A percentile compares a stretch with the other conserved stretches of the same genome.
phyloP scores from a whole-genome alignment of 2,113 vertebrate species.

The Azemiops feae region DNA sequence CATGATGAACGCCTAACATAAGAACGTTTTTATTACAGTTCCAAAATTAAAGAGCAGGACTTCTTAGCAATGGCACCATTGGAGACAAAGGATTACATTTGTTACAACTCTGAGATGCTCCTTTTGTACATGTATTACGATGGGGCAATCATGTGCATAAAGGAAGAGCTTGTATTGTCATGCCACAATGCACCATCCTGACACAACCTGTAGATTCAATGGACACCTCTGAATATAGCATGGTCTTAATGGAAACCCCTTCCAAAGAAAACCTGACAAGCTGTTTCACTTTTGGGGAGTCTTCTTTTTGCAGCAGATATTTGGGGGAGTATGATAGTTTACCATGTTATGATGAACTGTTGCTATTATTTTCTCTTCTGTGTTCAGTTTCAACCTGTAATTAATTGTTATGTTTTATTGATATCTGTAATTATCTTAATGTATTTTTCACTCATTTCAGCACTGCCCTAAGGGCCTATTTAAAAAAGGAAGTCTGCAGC shows the following conservation, averaged over 20 bases:
- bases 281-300: not conserved
- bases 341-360: not conserved
- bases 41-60: not conserved
- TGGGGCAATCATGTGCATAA: not conserved
- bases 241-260: not conserved
- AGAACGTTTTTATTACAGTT: not conserved
- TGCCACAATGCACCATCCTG: not conserved
- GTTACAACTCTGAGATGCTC: not conserved
- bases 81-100: not conserved
- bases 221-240: not conserved
- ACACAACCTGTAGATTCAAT: not conserved
- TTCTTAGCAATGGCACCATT: not conserved
- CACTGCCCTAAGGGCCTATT: not conserved
- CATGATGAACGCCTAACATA: not conserved
- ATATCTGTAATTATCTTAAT: slow-evolving; percentile 9
- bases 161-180: not conserved
- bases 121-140: not conserved
- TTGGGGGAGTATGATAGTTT: not conserved
- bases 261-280: not conserved
- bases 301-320: not conserved
- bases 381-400: not conserved
- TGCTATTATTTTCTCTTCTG: not conserved
- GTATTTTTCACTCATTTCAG: not conserved
- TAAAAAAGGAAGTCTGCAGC: not conserved
- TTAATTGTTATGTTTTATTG: slow-evolving; percentile 2